phyloP scores from a whole-genome alignment of 2,888 invertebrate genomes.

The Cephus rjabovi region DNA sequence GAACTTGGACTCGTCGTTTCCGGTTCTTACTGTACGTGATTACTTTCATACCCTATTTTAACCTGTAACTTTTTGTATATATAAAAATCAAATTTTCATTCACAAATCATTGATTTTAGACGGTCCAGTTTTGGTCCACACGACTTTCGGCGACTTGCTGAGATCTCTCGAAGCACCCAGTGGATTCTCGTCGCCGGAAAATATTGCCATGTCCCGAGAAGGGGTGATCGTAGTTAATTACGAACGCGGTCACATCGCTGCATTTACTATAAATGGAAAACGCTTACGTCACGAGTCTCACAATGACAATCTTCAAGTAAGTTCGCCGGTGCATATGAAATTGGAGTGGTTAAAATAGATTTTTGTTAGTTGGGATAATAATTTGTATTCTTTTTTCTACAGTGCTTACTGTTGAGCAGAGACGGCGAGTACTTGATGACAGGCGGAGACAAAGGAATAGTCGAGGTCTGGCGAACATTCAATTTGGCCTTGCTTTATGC shows the following conservation, averaged over 20 bases:
- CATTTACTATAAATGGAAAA: conserved; percentile 95
- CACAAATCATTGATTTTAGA: conserved; percentile 65
- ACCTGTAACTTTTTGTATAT: conserved; percentile 7
- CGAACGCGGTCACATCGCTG: conserved; percentile 91
- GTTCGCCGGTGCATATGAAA: conserved; percentile 17
- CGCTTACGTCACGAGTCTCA: conserved; percentile 90
- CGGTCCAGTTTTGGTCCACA: conserved; percentile 97
- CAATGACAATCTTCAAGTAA: conserved; percentile 93
- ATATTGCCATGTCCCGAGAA: conserved; percentile 95
- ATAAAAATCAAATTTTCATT: conserved; percentile 1
- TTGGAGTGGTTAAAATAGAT: neutral
- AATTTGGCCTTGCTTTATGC: conserved; percentile 97
- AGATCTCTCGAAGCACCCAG: conserved; percentile 88
- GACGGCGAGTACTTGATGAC: conserved; percentile 99
- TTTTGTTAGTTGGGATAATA: neutral
- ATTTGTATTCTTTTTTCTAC: conserved; percentile 45
- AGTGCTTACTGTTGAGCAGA: conserved; percentile 93
- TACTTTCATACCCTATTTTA: neutral
- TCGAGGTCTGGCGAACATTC: conserved; percentile 98
- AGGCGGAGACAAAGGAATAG: conserved; percentile 96
- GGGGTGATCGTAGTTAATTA: conserved; percentile 96
- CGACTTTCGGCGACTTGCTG: conserved; percentile 96
- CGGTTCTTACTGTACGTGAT: conserved; percentile 78
- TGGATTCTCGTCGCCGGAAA: conserved; percentile 81
- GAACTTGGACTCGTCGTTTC: conserved; percentile 98